phyloP scores from a whole-genome alignment of 2,113 vertebrate genomes.

The Cavia aperea region DNA sequence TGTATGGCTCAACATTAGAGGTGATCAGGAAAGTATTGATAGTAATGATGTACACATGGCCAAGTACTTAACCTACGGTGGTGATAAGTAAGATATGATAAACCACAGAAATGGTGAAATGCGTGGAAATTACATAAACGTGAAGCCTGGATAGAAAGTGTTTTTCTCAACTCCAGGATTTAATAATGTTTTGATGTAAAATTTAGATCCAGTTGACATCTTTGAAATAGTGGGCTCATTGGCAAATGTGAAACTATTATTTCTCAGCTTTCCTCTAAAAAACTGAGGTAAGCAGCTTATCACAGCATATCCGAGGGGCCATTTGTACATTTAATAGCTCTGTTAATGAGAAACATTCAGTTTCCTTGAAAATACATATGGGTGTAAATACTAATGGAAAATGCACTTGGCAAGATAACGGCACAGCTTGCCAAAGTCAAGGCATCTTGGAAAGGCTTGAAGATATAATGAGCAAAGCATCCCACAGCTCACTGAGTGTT shows the following conservation, averaged over 20 bases:
- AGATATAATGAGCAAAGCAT: constrained; percentile 52
- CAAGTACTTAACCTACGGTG: neutral
- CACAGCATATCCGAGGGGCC: neutral
- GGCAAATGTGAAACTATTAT: neutral
- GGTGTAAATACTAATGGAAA: constrained; percentile 44
- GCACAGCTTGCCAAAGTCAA: neutral
- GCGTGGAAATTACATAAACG: neutral
- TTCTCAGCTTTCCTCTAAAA: neutral
- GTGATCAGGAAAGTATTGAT: neutral
- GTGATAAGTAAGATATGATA: neutral
- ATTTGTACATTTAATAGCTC: constrained; percentile 28
- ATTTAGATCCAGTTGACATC: neutral
- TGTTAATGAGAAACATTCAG: constrained; percentile 53
- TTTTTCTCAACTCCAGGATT: neutral
- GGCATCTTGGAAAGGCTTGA: constrained; percentile 11
- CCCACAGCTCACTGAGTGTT: constrained; percentile 36
- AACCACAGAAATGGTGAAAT: neutral
- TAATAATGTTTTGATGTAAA: constrained; percentile 13
- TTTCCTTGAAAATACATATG: constrained; percentile 45
- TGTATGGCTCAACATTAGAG: neutral
- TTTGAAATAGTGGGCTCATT: neutral
- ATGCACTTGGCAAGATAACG: constrained; percentile 41
- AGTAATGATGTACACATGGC: neutral
- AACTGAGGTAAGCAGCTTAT: neutral
- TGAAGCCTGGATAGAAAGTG: neutral